These are phyloP conservation scores for Rhamnusium bicolor DNA, from an alignment of 2,888 invertebrate species.

Conservation along the genomic window DNA sequence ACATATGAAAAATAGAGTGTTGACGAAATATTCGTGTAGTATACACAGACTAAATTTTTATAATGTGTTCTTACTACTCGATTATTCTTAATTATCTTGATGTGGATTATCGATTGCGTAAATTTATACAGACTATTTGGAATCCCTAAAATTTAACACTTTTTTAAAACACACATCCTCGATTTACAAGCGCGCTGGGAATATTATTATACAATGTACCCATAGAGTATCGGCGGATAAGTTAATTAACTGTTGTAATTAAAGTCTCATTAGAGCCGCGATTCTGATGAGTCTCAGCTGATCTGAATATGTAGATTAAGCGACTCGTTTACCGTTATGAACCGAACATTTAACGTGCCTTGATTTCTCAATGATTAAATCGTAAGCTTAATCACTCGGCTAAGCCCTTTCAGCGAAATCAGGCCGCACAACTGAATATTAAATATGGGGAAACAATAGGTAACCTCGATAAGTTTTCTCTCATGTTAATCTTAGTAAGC, in stretches of 20 bases:
- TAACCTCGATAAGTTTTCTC: constrained; percentile 15
- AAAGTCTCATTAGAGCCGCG: constrained; percentile 66
- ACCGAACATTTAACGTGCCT: constrained; percentile 60
- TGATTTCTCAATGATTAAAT: constrained; percentile 57
- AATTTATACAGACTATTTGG: background rate
- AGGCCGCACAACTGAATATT: constrained; percentile 31
- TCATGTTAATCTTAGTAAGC: constrained; percentile 21
- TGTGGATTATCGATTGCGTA: background rate
- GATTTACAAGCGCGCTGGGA: background rate
- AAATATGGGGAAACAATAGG: constrained; percentile 33
- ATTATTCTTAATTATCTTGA: too few species aligned
- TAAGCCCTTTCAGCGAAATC: constrained; percentile 23
- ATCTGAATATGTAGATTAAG: constrained; percentile 67
- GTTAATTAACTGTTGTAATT: constrained; percentile 64
- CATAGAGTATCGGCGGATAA: constrained; percentile 51
- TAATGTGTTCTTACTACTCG: too few species aligned
- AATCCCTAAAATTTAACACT: background rate
- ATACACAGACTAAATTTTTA: too few species aligned
- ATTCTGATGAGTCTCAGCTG: constrained; percentile 62
- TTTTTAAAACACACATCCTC: background rate
- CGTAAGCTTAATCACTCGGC: constrained; percentile 45
- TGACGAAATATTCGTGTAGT: too few species aligned
- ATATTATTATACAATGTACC: background rate
- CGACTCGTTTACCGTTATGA: constrained; percentile 61
- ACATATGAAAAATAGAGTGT: too few species aligned